Conservation (phyloP, 2,113 vertebrate genomes). For the Pomatostomus ruficeps region DNA sequence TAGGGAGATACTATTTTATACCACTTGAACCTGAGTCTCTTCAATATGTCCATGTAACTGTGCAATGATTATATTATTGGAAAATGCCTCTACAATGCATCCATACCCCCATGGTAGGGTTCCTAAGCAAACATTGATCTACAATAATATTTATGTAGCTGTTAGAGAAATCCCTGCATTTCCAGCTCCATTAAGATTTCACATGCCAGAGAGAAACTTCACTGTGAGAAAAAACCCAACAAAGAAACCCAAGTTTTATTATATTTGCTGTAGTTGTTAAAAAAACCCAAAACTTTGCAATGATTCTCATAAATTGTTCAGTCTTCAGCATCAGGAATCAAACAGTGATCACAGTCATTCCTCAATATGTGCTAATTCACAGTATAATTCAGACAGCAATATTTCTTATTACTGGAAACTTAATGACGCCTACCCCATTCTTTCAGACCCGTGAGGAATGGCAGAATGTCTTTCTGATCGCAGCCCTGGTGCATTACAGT, state of each 20-base stretch:
- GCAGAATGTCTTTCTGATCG: constrained; percentile 96
- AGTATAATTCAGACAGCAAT: neutral
- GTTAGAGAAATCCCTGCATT: neutral
- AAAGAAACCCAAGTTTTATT: neutral
- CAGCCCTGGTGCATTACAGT: constrained; percentile 91
- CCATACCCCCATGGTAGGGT: neutral
- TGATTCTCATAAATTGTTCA: neutral
- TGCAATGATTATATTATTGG: neutral
- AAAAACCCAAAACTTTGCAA: neutral
- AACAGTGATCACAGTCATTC: neutral
- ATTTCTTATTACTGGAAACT: neutral
- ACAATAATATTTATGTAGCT: neutral
- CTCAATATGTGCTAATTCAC: neutral
- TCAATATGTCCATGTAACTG: neutral
- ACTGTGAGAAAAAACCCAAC: neutral
- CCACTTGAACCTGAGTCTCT: neutral
- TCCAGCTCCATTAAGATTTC: neutral
- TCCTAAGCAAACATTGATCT: neutral
- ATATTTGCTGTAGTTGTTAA: neutral
- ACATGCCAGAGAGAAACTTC: neutral
- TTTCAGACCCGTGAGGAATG: constrained; percentile 93
- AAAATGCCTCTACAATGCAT: neutral
- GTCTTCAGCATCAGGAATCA: neutral
- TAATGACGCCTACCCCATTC: neutral
- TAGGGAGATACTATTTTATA: neutral